A percentile compares a stretch with the other conserved stretches of the same genome.
Conservation (phyloP, 1,140 invertebrate genomes). For the Rhagoletis pomonella region DNA sequence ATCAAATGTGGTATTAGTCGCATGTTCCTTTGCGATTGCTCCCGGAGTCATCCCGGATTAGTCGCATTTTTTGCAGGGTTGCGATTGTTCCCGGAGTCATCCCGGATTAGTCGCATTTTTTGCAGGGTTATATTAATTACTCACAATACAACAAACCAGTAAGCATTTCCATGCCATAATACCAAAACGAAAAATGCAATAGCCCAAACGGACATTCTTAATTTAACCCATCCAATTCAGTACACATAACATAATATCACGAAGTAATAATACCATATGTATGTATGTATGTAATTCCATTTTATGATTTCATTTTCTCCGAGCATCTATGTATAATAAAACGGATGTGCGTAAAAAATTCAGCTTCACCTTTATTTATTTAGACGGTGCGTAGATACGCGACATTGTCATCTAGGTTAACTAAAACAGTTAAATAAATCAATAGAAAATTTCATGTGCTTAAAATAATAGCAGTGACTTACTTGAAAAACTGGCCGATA, state of each 20-base stretch:
- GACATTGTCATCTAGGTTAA: neutral
- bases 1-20: too few species aligned
- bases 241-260: neutral
- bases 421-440: neutral
- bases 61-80: too few species aligned
- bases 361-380: neutral
- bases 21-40: too few species aligned
- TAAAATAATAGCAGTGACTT: neutral
- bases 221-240: neutral
- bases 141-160: neutral
- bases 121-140: slow-evolving; percentile 45
- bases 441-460: neutral
- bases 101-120: too few species aligned
- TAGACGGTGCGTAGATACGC: neutral
- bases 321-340: slow-evolving; percentile 3
- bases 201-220: neutral
- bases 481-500: slow-evolving; percentile 33
- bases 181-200: slow-evolving; percentile 44
- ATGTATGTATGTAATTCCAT: neutral
- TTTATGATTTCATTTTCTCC: neutral
- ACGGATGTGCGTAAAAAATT: neutral
- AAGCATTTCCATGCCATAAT: slow-evolving; percentile 12
- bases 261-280: neutral
- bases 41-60: too few species aligned
- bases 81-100: too few species aligned